Base-by-base conservation (phyloP, 1,140 invertebrate species). In the Cyclargus thomasi region DNA sequence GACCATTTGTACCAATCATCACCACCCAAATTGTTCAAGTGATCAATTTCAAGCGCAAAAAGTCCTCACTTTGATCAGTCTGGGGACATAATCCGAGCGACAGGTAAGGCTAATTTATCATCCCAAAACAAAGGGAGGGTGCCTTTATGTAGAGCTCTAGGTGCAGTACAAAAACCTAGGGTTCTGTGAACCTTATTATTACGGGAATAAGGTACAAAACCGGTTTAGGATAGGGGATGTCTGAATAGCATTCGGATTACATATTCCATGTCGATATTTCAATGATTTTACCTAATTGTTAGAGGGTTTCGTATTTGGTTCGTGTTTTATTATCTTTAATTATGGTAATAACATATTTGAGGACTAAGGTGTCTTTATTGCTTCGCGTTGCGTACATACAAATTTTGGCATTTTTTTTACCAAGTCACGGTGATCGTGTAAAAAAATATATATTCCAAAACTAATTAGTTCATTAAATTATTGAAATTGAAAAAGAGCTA, bases 101-200 rank as follows among this genome's bases (percentile, higher is more conserved):
- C 85, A 87, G 85, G 84, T 86, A 85, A 84, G 82, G 77, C 81
- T 85, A 86, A 86, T 86, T 86, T 85, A 86, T 86, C 82, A 86
- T 86, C 76, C 79, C 80, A 67, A 79, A 86, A 85, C 84, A 88
- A 88, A 79, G 71, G 63, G 53, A 73, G 83, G 78, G 75, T 74
- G 74, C 70, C 72, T 70, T 74, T 74, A 81, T 74, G 81, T 80
- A 79, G 74, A 68, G 67, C 62, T 64, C 74, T 79, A 77, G 82
- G 76, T 81, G 76, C 18, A 66, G 35, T 22, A 10, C n/a, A 47
- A 47, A 59, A 20, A 0, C 55, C 18, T 18, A 20, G 17, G 17
- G 17, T 20, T 57, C n/a, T n/a, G 17, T 57, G 2, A 8, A 39
- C 36, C 39, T 47, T 47, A 47, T 47, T 8, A 14, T 16, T 16